Base-by-base conservation (phyloP, 1,140 invertebrate genomes). In the Listronotus oregonensis region DNA sequence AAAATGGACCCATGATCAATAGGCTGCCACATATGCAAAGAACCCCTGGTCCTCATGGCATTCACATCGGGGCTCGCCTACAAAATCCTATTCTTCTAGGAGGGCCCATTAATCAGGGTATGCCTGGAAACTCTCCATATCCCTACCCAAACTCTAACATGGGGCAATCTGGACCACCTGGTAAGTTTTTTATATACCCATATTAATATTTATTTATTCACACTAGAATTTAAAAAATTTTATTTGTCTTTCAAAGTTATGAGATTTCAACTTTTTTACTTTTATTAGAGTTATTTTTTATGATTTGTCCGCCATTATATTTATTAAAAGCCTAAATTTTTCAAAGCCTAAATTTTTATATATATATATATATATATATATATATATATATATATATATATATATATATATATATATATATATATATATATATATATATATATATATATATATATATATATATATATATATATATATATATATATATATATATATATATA, bases 1-100 rank as follows among this genome's bases (percentile, higher is more conserved):
- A 89, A 76, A 92, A 91, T 73, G 90, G 90, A 9, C 87, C 87
- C 1, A 84, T 89, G 80, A 84, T 89, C 79, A 83, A 79, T 43
- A 77, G 84, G 0, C 84, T 86, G 31, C 81, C 82, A 0, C 84
- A 85, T 58, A 58, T 68, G 40, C 83, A 83, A 59, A 71, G 50
- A 69, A 75, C 32, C 37, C 72, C 70, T 64, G 79, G 79, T 15
- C 80, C 82, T 0, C 79, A 81, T 32, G 64, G 64, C 9, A 70
- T 68, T 46, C 66, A 67, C 39, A 65, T 65, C 9, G 58, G 67
- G 12, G 84, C 84, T 11, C 80, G 86, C 31, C 85, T 87, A 78
- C 82, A 82, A 57, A 78, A 80, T 15, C 82, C 81, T 11, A 73
- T 75, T 61, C 66, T 70, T 52, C 68, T 70, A n/a, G 68, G 73